Evolutionary conservation across 2,113 vertebrate genomes (phyloP), one percentile per base, ranked within the genome.

Genomic region (Actinemys pallida): DNA sequence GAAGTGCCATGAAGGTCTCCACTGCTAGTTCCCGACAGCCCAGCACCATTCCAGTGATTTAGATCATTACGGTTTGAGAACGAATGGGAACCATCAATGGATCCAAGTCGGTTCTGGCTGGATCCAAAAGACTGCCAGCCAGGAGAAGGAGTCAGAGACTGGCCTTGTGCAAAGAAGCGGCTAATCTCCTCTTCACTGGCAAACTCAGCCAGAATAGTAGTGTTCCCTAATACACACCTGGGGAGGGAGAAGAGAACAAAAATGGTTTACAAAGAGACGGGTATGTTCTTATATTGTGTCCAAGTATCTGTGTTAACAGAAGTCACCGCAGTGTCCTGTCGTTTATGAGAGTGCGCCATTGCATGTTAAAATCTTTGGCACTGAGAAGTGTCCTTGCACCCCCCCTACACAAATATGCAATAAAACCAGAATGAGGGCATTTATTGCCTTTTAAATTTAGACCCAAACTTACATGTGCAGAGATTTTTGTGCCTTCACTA

Each of bases 111-210:
- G 99, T 96, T 99, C 98, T 99, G 99, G 98, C 99, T 98, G 96
- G 99, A 99, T 95, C 99, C 99, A 1, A 99, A 98, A 96, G 99
- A 97, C 93, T 99, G 99, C 99, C 99, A 99, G 99, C 99, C 96
- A 39, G 99, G 98, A 98, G 99, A 99, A 97, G 99, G 98, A 97
- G 99, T 98, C 98, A 99, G 98, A 96, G 99, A 99, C 99, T 99
- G 99, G 98, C 99, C 99, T 99, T 99, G 99, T 99, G 99, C 99
- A 99, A 99, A 99, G 99, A 99, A 99, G 98, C 99, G 99, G 98
- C 98, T 99, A 97, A 99, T 99, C 99, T 99, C 99, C 99, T 99
- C 99, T 99, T 99, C 99, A 97, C 99, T 99, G 98, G 99, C 99
- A 98, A 99, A 99, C 98, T 99, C 99, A 95, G 99, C 99, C 97